phyloP scores from a whole-genome alignment of 2,113 vertebrate species.

The Proterorhinus semilunaris region DNA sequence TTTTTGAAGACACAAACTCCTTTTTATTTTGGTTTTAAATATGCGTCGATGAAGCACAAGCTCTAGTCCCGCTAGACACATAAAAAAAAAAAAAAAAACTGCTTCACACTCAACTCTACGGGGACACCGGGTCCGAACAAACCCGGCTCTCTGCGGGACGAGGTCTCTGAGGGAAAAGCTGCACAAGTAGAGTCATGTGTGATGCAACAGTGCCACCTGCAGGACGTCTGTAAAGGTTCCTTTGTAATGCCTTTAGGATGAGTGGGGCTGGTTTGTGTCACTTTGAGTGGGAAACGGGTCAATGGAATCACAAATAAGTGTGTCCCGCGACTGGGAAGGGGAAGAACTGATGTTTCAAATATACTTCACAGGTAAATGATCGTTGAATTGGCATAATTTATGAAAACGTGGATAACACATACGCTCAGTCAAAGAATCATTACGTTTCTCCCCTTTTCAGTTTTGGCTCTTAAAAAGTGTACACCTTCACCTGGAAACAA shows the following conservation, averaged over 20 bases:
- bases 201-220: conserved; percentile 66
- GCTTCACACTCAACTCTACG: not conserved
- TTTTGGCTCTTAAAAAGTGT: too few species aligned
- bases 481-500: too few species aligned
- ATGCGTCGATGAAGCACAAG: conserved; percentile 27
- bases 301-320: too few species aligned
- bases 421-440: too few species aligned
- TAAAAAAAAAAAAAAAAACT: too few species aligned
- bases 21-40: conserved; percentile 37
- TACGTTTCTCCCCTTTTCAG: too few species aligned
- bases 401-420: too few species aligned
- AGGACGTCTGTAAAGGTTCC: conserved; percentile 24
- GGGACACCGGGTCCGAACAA: not conserved
- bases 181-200: conserved; percentile 22
- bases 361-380: too few species aligned
- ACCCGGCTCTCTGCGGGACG: not conserved
- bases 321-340: too few species aligned
- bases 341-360: too few species aligned
- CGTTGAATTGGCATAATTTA: too few species aligned
- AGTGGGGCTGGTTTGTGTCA: not conserved
- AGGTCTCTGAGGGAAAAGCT: conserved; percentile 28
- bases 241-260: not conserved
- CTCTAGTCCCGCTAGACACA: conserved; percentile 73
- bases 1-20: conserved; percentile 29
- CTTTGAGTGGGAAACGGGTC: not conserved